These are phyloP conservation scores for Decapterus maruadsi DNA, from an alignment of 2,797 vertebrate species.

Conservation along the genomic window DNA sequence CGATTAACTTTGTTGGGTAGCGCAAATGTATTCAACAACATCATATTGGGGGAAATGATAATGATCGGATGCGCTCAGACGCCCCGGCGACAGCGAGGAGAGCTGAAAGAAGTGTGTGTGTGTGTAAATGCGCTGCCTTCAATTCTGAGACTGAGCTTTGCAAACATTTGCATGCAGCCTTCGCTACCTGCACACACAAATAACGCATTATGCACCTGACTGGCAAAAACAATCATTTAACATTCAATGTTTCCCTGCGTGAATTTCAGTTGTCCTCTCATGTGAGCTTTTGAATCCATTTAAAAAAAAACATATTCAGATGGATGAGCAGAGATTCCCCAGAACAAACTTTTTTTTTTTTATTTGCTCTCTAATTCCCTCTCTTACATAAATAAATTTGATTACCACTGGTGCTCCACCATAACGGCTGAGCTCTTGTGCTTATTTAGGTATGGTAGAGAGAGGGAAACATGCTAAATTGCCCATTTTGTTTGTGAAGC, in stretches of 20 bases:
- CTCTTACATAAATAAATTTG: constrained; percentile 34
- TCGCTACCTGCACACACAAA: neutral
- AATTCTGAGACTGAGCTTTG: neutral
- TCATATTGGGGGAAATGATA: constrained; percentile 37
- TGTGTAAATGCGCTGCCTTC: neutral
- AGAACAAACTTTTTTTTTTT: constrained; percentile 46
- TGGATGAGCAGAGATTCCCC: constrained; percentile 15
- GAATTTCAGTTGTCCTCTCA: constrained; percentile 10
- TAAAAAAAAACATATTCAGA: neutral
- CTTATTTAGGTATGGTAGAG: constrained; percentile 26
- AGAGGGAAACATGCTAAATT: constrained; percentile 37
- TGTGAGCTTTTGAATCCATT: constrained; percentile 20
- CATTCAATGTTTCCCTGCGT: neutral
- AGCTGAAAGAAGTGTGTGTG: neutral
- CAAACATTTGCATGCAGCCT: constrained; percentile 11
- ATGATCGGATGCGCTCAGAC: constrained; percentile 40
- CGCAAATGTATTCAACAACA: constrained; percentile 34
- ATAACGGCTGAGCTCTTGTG: constrained; percentile 20
- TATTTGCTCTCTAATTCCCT: constrained; percentile 31
- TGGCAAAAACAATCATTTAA: constrained; percentile 13
- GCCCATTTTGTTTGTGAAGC: constrained; percentile 37
- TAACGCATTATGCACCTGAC: constrained; percentile 3
- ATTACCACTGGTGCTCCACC: constrained; percentile 31
- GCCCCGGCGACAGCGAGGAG: neutral
- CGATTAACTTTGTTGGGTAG: constrained; percentile 10